Evolutionary conservation across 2,113 vertebrate genomes (phyloP).

Genomic region (Motacilla tschutschensis): DNA sequence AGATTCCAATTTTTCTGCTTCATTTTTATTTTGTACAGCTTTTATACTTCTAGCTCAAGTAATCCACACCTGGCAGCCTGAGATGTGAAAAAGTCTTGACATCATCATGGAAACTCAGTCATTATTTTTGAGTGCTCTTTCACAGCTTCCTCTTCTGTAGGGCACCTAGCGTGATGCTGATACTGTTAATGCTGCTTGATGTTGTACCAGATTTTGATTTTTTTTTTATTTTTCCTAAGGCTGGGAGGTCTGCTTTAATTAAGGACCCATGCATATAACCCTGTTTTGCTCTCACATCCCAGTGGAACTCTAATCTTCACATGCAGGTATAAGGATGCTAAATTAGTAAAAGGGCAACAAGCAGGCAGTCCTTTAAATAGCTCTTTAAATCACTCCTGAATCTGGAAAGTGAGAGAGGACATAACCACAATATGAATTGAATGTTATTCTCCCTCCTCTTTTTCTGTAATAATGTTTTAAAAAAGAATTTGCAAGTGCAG

Average conservation of each 20-base stretch:
- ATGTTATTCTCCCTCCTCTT: neutral
- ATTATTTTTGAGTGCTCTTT: constrained; percentile 16
- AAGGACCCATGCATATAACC: neutral
- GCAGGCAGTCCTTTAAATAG: neutral
- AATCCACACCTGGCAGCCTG: constrained; percentile 36
- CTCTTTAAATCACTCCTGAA: neutral
- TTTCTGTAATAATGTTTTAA: neutral
- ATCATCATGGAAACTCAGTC: constrained; percentile 50
- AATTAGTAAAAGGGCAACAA: neutral
- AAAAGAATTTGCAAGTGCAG: neutral
- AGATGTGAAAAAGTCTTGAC: constrained; percentile 37
- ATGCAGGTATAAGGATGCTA: neutral
- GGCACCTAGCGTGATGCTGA: constrained; percentile 5
- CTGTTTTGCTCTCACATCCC: neutral
- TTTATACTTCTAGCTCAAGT: constrained; percentile 51
- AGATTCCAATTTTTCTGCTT: neutral
- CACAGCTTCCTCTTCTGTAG: neutral
- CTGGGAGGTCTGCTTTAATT: constrained; percentile 44
- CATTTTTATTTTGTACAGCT: constrained; percentile 47
- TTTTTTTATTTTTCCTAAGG: neutral
- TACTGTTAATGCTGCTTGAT: constrained; percentile 4
- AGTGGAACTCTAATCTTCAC: constrained; percentile 16
- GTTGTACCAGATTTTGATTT: neutral
- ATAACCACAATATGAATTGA: neutral
- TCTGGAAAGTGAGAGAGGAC: neutral